A percentile compares a stretch with the other conserved stretches of the same genome.
Conservation (phyloP, 2,113 vertebrate genomes). For the Phaetusa simplex region DNA sequence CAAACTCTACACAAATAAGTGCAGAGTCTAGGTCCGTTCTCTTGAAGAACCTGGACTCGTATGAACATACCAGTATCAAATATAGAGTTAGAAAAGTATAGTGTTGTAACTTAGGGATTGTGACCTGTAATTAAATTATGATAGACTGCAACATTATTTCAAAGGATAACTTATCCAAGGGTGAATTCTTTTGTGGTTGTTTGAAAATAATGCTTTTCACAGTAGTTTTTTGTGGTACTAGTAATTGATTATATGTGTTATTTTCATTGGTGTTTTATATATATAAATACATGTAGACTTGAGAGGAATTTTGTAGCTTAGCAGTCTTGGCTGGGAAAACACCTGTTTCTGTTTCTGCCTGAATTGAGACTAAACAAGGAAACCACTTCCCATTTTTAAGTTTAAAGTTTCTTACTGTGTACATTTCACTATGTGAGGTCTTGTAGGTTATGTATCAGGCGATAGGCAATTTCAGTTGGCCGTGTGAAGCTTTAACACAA, state of each 20-base stretch:
- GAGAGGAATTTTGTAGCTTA: background rate
- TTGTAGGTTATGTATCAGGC: background rate
- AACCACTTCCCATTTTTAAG: background rate
- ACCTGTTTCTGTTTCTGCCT: background rate
- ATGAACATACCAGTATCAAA: background rate
- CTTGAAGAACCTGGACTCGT: background rate
- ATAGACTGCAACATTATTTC: background rate
- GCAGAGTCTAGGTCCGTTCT: background rate
- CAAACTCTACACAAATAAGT: fast-evolving
- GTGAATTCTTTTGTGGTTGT: background rate
- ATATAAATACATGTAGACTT: background rate
- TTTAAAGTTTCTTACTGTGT: background rate
- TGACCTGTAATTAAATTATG: background rate
- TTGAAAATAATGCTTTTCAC: background rate
- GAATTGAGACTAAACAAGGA: background rate
- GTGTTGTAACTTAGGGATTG: background rate
- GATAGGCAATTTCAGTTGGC: background rate
- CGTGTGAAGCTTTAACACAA: background rate
- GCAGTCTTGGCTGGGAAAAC: background rate
- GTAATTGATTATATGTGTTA: background rate
- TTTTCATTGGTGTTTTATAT: background rate
- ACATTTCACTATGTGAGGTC: background rate
- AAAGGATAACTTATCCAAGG: background rate
- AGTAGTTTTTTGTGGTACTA: background rate
- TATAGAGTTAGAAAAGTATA: background rate